These are phyloP conservation scores for Lucilia cuprina DNA, from an alignment of 1,140 invertebrate genomes.

Conservation along the genomic window DNA sequence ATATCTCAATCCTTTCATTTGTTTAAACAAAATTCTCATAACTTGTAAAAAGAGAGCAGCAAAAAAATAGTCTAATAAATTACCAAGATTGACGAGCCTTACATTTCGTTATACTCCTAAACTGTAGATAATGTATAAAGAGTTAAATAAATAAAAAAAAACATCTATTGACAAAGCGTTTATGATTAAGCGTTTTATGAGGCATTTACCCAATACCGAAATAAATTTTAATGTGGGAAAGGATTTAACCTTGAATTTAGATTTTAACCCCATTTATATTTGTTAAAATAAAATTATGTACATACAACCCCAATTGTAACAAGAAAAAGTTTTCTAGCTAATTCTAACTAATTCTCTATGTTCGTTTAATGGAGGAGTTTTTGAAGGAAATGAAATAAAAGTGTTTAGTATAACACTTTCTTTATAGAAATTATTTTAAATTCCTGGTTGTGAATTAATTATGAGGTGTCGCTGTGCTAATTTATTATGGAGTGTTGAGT, in stretches of 20 bases:
- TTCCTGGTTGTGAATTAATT: conserved; percentile 35
- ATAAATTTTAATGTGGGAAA: conserved; percentile 17
- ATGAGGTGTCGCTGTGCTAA: conserved; percentile 27
- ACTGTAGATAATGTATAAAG: too few relatives aligned
- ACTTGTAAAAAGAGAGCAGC: not conserved
- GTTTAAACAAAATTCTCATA: not conserved
- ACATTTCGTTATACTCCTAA: not conserved
- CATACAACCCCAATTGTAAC: not conserved
- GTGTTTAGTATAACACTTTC: not conserved
- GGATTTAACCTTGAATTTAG: not conserved
- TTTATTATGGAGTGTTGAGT: conserved; percentile 25
- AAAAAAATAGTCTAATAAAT: not conserved
- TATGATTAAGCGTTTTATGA: conserved; percentile 32
- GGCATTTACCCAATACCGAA: not conserved
- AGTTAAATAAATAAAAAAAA: not conserved
- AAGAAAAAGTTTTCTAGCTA: not conserved
- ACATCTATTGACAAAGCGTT: conserved; percentile 21
- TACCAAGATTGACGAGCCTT: conserved; percentile 31
- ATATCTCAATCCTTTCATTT: not conserved
- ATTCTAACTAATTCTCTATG: not conserved
- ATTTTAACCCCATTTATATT: not conserved
- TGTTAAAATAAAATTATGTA: too few relatives aligned
- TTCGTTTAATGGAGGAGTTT: not conserved
- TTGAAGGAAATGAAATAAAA: not conserved
- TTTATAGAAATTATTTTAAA: conserved; percentile 22